Evolutionary conservation across 2,888 invertebrate species (phyloP).

Genomic region (Glyphotaelius pellucidus): DNA sequence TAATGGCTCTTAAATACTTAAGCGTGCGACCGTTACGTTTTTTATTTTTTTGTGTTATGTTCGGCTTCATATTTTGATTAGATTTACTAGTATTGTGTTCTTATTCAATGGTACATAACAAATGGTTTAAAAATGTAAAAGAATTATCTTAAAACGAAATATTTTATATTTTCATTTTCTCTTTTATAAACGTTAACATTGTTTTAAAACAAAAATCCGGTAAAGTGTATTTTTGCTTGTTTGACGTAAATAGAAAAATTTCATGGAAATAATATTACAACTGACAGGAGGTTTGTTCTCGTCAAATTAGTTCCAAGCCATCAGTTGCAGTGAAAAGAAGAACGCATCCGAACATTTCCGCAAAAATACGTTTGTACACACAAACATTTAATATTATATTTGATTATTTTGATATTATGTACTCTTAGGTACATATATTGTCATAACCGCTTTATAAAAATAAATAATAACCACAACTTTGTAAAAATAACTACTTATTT

Average conservation of each 20-base stretch:
- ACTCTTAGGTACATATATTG: background rate
- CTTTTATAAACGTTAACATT: background rate
- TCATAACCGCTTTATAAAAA: background rate
- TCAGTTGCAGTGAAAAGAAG: conserved; percentile 73
- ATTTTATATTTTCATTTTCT: background rate
- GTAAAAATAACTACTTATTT: too few species aligned
- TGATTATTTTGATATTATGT: background rate
- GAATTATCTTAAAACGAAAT: too few species aligned
- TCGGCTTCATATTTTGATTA: too few species aligned
- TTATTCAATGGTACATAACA: too few species aligned
- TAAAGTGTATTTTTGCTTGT: background rate
- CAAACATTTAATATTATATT: background rate
- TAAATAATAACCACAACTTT: background rate
- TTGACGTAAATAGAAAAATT: conserved; percentile 18
- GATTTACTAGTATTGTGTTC: too few species aligned
- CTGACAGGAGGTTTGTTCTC: conserved; percentile 79
- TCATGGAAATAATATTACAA: background rate
- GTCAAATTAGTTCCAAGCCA: conserved; percentile 77
- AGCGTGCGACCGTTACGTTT: too few species aligned
- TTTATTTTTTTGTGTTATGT: too few species aligned
- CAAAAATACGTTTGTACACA: background rate
- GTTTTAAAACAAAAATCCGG: background rate
- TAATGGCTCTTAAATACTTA: too few species aligned
- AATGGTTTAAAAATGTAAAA: too few species aligned
- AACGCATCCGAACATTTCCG: background rate